Evolutionary conservation across 2,797 vertebrate genomes (phyloP).

Genomic region (Acrocephalus scirpaceus): DNA sequence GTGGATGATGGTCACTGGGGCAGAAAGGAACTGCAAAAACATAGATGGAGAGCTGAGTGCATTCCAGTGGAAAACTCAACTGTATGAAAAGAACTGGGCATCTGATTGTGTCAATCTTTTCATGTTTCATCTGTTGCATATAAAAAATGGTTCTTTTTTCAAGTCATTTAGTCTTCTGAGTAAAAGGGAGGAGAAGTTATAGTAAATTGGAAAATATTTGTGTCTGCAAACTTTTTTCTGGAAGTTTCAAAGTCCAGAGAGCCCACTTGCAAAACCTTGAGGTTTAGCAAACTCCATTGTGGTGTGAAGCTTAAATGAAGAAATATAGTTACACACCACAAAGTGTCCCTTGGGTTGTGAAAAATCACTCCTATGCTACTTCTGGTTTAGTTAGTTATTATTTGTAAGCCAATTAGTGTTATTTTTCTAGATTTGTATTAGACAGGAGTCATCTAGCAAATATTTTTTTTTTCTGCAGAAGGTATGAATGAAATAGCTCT

Average conservation of each 20-base stretch:
- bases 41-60: not conserved
- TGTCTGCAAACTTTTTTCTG: not conserved
- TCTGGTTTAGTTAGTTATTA: conserved; percentile 14
- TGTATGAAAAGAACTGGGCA: not conserved
- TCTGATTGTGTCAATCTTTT: not conserved
- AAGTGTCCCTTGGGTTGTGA: not conserved
- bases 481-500: not conserved
- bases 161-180: not conserved
- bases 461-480: not conserved
- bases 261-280: not conserved
- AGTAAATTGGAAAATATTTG: not conserved
- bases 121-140: not conserved
- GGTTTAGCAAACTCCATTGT: not conserved
- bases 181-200: not conserved
- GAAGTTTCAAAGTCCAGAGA: not conserved
- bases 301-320: not conserved
- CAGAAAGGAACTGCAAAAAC: not conserved
- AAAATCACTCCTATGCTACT: not conserved
- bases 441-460: not conserved
- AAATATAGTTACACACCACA: not conserved
- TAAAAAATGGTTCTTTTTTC: not conserved
- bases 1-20: not conserved
- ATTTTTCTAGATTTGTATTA: conserved; percentile 39
- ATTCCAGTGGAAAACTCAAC: not conserved
- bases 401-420: not conserved